Conservation (phyloP, 2,888 invertebrate genomes). For the Cataglyphis cursor region DNA sequence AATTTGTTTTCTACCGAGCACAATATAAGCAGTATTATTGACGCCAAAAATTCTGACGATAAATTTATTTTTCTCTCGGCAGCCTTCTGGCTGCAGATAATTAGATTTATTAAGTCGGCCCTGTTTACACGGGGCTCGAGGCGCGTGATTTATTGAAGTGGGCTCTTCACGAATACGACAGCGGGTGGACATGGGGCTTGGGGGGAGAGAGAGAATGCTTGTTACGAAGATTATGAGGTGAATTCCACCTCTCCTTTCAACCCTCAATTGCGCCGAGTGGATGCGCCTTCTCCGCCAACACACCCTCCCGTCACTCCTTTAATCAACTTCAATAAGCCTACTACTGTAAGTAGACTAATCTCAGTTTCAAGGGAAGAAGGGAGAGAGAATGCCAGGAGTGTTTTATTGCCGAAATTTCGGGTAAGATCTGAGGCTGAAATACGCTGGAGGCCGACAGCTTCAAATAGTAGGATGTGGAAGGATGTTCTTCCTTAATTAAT, state of each 20-base stretch:
- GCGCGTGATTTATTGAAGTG: constrained; percentile 81
- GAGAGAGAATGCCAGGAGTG: constrained; percentile 5
- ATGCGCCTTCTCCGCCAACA: constrained; percentile 34
- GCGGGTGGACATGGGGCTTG: constrained; percentile 44
- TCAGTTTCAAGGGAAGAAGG: constrained; percentile 56
- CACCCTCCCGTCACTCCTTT: constrained; percentile 51
- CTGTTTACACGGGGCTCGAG: constrained; percentile 80
- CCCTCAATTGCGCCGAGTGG: constrained; percentile 40
- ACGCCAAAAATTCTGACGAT: constrained; percentile 61
- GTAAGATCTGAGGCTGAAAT: constrained; percentile 21
- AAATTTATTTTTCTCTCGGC: constrained; percentile 79
- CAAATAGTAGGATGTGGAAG: neutral
- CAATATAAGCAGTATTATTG: constrained; percentile 48
- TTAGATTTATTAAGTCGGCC: constrained; percentile 82
- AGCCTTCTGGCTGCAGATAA: constrained; percentile 73
- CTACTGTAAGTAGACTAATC: constrained; percentile 74
- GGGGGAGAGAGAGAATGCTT: constrained; percentile 72
- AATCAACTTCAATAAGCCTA: constrained; percentile 76
- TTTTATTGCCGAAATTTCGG: constrained; percentile 63
- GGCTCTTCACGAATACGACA: constrained; percentile 68
- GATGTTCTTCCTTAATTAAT: constrained; percentile 56
- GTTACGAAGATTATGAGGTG: constrained; percentile 80
- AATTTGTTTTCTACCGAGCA: neutral
- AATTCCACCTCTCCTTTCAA: constrained; percentile 71
- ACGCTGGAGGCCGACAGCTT: constrained; percentile 5